A percentile compares a stretch with the other conserved stretches of the same genome.
Evolutionary conservation across 23 tunicate genomes (phyloP).

Genomic region (Styela clava): DNA sequence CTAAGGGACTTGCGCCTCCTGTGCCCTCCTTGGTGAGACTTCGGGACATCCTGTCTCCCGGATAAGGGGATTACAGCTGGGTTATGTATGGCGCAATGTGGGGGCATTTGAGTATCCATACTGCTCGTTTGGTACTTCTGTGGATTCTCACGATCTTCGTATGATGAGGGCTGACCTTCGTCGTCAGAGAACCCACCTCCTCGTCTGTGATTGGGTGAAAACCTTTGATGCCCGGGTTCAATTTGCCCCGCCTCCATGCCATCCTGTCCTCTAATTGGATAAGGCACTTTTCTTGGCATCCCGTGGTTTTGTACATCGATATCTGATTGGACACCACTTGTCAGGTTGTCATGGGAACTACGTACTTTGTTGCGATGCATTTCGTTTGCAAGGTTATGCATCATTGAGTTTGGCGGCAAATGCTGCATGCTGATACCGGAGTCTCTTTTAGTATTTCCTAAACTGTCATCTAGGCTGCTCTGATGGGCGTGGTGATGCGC

Average conservation of each 20-base stretch:
- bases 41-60: neutral
- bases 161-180: slow-evolving; percentile 17
- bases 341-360: slow-evolving; percentile 26
- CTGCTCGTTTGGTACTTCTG: neutral
- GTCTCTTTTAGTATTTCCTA: slow-evolving; percentile 17
- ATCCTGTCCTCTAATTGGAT: neutral
- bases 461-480: slow-evolving; percentile 18
- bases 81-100: neutral
- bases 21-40: neutral
- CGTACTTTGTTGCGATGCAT: slow-evolving; percentile 8
- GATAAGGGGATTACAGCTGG: neutral
- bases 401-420: slow-evolving; percentile 33
- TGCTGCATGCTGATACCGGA: slow-evolving; percentile 35
- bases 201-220: slow-evolving; percentile 5
- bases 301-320: neutral
- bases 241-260: neutral
- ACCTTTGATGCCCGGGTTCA: slow-evolving; percentile 1
- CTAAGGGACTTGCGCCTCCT: slow-evolving; percentile 34
- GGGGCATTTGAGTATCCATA: neutral
- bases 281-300: neutral
- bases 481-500: slow-evolving; percentile 30
- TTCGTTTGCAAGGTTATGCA: slow-evolving; percentile 15
- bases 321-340: neutral
- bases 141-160: slow-evolving; percentile 1
- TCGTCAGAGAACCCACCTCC: slow-evolving; percentile 3